phyloP scores from a whole-genome alignment of 2,888 invertebrate genomes.

The Heliconius aoede region DNA sequence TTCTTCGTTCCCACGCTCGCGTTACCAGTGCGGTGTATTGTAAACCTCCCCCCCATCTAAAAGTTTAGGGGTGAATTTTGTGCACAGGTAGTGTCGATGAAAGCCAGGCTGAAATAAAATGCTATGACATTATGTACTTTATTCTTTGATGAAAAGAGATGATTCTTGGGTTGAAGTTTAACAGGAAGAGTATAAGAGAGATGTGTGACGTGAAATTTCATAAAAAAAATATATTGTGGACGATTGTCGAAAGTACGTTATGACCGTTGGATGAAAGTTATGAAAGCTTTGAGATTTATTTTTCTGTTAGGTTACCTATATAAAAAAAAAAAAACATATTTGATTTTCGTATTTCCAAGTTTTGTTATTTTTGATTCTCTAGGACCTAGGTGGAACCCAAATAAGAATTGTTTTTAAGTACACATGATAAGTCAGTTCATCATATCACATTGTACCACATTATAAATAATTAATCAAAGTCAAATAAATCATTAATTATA shows the following conservation, averaged over 20 bases:
- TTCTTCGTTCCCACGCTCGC: conserved; percentile 72
- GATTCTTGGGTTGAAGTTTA: not conserved
- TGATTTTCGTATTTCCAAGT: no score
- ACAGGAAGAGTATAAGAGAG: not conserved
- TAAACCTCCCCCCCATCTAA: conserved; percentile 64
- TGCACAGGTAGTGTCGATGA: conserved; percentile 63
- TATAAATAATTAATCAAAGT: no score
- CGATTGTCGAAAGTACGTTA: conserved; percentile 63
- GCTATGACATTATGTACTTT: conserved; percentile 11
- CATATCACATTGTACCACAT: no score
- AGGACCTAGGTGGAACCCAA: no score
- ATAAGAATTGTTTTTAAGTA: no score
- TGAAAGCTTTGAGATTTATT: not conserved
- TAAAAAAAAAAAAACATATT: no score
- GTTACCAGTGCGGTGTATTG: conserved; percentile 60
- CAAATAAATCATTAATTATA: no score
- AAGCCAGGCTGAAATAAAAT: conserved; percentile 10
- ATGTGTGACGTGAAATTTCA: conserved; percentile 26
- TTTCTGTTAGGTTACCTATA: not conserved
- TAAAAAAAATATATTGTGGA: conserved; percentile 23
- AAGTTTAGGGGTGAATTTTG: conserved; percentile 72
- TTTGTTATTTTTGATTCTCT: no score
- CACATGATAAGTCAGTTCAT: no score
- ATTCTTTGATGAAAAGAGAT: not conserved
- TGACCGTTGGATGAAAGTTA: conserved; percentile 59